Evolutionary conservation across 2,113 vertebrate genomes (phyloP).

Genomic region (Rallus limicola): DNA sequence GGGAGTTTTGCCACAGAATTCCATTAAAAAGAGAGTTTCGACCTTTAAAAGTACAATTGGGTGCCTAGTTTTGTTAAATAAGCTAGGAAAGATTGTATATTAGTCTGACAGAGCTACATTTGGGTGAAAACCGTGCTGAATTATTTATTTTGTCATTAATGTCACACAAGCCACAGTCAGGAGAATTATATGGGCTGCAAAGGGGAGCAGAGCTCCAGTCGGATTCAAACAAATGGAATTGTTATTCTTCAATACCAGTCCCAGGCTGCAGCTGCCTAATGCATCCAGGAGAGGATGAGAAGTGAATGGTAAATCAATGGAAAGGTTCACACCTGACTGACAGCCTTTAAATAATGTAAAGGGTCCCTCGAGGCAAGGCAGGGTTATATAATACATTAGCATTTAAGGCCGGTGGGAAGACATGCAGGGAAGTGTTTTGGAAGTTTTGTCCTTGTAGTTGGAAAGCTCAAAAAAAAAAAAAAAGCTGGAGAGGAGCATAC

Average conservation of each 20-base stretch:
- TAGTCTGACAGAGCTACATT: conserved; percentile 41
- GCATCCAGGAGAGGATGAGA: conserved; percentile 32
- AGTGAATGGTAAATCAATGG: conserved; percentile 55
- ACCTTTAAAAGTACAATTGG: background rate
- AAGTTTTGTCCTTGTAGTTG: background rate
- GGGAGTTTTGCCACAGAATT: background rate
- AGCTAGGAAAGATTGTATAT: conserved; percentile 19
- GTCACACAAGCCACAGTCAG: conserved; percentile 5
- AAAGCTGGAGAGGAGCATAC: background rate
- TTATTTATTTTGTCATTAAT: conserved; percentile 72
- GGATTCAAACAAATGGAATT: conserved; percentile 31
- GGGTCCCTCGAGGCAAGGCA: background rate
- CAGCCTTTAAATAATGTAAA: conserved; percentile 47
- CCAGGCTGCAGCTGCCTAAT: background rate
- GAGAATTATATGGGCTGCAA: conserved; percentile 38
- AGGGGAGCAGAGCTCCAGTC: background rate
- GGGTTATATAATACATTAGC: conserved; percentile 18
- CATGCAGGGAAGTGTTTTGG: background rate
- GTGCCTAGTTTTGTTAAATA: conserved; percentile 41
- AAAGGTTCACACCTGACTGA: conserved; percentile 55
- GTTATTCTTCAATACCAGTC: conserved; percentile 22
- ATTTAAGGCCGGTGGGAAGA: conserved; percentile 1
- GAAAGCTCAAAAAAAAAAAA: background rate
- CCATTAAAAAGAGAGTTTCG: conserved; percentile 20
- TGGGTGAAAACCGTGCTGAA: conserved; percentile 43